Conservation (phyloP, 2,888 invertebrate genomes). For the Lobophora halterata region DNA sequence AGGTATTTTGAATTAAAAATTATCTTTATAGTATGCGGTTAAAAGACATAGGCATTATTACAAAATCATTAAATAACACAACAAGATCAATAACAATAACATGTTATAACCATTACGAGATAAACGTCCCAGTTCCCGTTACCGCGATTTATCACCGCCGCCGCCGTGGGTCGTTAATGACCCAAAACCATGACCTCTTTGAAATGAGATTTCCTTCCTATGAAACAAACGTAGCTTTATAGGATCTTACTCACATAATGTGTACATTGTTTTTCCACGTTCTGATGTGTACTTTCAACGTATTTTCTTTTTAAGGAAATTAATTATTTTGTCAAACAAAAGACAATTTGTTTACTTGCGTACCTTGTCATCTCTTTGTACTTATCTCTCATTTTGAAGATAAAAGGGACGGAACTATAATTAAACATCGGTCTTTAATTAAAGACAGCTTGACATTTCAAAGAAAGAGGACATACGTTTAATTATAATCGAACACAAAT, state of each 20-base stretch:
- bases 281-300: too few species aligned
- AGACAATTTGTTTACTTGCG: too few species aligned
- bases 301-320: too few species aligned
- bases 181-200: slow-evolving; percentile 11
- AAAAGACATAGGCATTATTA: too few species aligned
- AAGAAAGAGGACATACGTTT: slow-evolving; percentile 77
- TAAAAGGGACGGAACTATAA: slow-evolving; percentile 44
- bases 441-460: slow-evolving; percentile 78
- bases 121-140: slow-evolving; percentile 8
- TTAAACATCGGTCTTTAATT: slow-evolving; percentile 62
- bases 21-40: too few species aligned
- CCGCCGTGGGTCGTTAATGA: slow-evolving; percentile 18
- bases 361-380: slow-evolving; percentile 19
- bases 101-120: slow-evolving; percentile 12
- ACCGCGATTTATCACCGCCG: slow-evolving; percentile 14
- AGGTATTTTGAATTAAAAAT: too few species aligned
- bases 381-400: slow-evolving; percentile 27
- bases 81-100: slow-evolving; percentile 14
- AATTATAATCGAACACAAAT: slow-evolving; percentile 77
- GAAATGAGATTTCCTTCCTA: too few species aligned
- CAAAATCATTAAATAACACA: not conserved
- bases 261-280: too few species aligned
- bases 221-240: too few species aligned
- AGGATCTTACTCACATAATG: too few species aligned
- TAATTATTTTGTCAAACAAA: too few species aligned